phyloP scores from a whole-genome alignment of 2,888 invertebrate genomes.

The Apoderus coryli region DNA sequence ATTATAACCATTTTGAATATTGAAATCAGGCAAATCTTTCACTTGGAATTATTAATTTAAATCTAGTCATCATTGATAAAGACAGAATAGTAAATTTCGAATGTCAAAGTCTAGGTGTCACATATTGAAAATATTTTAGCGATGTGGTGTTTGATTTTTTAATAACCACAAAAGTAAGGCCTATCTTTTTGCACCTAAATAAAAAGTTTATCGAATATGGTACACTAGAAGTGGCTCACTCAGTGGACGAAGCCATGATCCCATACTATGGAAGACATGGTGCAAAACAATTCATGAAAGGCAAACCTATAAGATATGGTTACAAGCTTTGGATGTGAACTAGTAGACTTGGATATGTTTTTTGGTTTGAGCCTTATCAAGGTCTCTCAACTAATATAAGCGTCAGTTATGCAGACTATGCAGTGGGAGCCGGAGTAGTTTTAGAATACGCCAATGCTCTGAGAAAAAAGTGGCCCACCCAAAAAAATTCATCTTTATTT shows the following conservation, averaged over 20 bases:
- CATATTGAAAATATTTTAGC: too few species aligned
- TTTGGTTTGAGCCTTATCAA: conserved; percentile 20
- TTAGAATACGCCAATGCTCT: conserved; percentile 12
- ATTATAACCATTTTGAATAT: too few species aligned
- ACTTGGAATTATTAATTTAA: too few species aligned
- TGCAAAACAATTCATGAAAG: conserved; percentile 21
- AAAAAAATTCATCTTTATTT: too few species aligned
- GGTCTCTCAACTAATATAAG: conserved; percentile 13
- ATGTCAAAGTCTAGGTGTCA: too few species aligned
- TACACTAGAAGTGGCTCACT: conserved; percentile 24
- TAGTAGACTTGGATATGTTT: conserved; percentile 17
- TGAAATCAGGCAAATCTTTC: too few species aligned
- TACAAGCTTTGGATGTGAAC: conserved; percentile 20
- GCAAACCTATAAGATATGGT: conserved; percentile 19
- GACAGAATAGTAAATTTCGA: too few species aligned
- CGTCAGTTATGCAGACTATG: conserved; percentile 7
- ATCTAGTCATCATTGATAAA: too few species aligned
- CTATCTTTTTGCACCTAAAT: conserved; percentile 19
- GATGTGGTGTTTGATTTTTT: too few species aligned
- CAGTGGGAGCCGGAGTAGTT: conserved; percentile 14
- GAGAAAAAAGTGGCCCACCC: conserved; percentile 4
- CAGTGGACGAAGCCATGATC: too few species aligned
- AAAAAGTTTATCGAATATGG: conserved; percentile 19
- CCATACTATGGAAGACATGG: conserved; percentile 24
- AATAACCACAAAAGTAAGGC: conserved; percentile 21